These are phyloP conservation scores for Lasioglossum calceatum DNA, from an alignment of 2,888 invertebrate species.

Conservation along the genomic window DNA sequence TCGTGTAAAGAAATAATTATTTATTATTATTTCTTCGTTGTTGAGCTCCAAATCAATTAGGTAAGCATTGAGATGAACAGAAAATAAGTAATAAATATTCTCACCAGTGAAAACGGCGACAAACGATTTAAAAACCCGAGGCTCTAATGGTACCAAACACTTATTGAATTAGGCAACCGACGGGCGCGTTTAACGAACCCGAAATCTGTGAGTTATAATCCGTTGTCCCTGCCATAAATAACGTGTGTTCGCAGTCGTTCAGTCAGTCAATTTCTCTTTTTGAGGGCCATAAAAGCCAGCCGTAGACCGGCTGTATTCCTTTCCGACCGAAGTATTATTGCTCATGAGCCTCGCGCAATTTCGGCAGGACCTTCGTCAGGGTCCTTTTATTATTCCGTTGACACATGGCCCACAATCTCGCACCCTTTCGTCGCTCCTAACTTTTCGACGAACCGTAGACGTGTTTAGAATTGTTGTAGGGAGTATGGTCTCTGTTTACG, in stretches of 20 bases:
- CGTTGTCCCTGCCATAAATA: neutral
- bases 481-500: neutral
- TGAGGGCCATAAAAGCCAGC: constrained; percentile 35
- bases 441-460: constrained; percentile 34
- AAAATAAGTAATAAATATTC: neutral
- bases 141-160: neutral
- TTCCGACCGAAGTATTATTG: constrained; percentile 53
- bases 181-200: neutral
- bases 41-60: too few relatives aligned
- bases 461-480: neutral
- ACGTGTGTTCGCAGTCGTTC: neutral
- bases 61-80: too few relatives aligned
- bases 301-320: constrained; percentile 42
- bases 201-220: constrained; percentile 10
- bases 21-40: neutral
- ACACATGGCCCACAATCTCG: constrained; percentile 72
- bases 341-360: constrained; percentile 65
- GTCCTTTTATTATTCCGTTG: constrained; percentile 72
- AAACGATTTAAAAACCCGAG: neutral
- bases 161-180: neutral
- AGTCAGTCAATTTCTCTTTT: constrained; percentile 26
- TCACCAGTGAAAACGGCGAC: neutral
- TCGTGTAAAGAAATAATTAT: neutral
- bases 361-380: constrained; percentile 45
- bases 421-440: constrained; percentile 58